Percentiles rank a stretch among this genome's conserved stretches.
phyloP scores from a whole-genome alignment of 2,888 invertebrate genomes.

The Zaprionus obscuricornis region DNA sequence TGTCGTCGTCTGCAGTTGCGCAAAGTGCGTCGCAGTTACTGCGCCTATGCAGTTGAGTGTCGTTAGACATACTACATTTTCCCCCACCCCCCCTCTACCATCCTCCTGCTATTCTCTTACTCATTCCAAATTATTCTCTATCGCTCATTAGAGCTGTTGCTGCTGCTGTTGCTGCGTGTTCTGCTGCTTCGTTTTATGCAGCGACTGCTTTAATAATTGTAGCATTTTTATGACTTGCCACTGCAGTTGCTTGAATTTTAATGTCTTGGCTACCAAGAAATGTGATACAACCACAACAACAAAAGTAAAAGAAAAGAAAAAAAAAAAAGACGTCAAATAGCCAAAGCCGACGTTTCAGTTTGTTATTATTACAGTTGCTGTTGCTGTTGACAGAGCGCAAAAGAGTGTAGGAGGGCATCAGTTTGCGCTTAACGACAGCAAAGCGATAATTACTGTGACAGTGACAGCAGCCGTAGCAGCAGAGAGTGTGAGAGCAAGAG shows the following conservation, averaged over 20 bases:
- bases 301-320: conserved; percentile 7
- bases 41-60: conserved; percentile 37
- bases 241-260: conserved; percentile 72
- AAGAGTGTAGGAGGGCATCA: conserved; percentile 1
- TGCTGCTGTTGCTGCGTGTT: conserved; percentile 3
- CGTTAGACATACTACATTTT: too few relatives aligned
- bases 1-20: conserved; percentile 62
- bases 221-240: conserved; percentile 59
- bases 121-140: neutral
- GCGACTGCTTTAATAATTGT: conserved; percentile 51
- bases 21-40: conserved; percentile 59
- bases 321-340: conserved; percentile 16
- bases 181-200: neutral
- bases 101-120: conserved; percentile 6
- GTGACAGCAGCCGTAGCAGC: neutral
- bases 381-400: conserved; percentile 12
- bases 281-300: conserved; percentile 17
- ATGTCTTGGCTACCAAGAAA: conserved; percentile 59
- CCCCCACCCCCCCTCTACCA: neutral
- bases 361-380: conserved; percentile 56
- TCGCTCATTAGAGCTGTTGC: conserved; percentile 3
- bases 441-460: too few relatives aligned
- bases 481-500: neutral
- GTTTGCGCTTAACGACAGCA: too few relatives aligned
- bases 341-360: conserved; percentile 9